A percentile compares a stretch with the other conserved stretches of the same genome.
Evolutionary conservation across 2,113 vertebrate species (phyloP).

Genomic region (Elaphurus davidianus): DNA sequence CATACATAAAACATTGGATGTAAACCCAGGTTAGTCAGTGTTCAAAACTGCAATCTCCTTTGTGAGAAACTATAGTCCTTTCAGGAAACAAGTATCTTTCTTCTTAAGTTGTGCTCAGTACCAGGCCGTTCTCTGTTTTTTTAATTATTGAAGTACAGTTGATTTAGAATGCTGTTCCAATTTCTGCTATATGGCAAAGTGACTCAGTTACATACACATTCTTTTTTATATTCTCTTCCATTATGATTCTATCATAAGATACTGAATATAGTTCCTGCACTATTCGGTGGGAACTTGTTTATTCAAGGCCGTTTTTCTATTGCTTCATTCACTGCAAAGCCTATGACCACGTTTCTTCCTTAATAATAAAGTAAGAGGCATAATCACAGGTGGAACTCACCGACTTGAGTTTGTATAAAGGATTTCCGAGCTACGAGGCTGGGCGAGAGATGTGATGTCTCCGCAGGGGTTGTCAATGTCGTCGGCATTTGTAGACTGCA

Average conservation of each 20-base stretch:
- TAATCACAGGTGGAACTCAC: constrained; percentile 60
- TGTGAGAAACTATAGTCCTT: not conserved
- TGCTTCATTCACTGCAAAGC: not conserved
- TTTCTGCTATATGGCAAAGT: not conserved
- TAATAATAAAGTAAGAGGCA: not conserved
- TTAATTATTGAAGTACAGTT: not conserved
- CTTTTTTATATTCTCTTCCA: not conserved
- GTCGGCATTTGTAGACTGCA: constrained; percentile 80
- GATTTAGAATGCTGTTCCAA: not conserved
- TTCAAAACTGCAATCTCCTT: not conserved
- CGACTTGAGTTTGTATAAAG: constrained; percentile 54
- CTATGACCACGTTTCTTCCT: not conserved
- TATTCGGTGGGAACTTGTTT: not conserved
- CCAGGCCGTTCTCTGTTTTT: fast-evolving
- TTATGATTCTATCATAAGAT: not conserved
- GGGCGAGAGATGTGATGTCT: constrained; percentile 72
- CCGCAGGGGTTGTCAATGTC: constrained; percentile 74
- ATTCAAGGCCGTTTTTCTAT: not conserved
- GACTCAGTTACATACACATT: not conserved
- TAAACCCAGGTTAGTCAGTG: not conserved
- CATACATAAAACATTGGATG: not conserved
- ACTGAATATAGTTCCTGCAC: not conserved
- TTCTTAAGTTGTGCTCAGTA: not conserved
- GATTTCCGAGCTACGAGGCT: constrained; percentile 64
- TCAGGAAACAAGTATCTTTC: not conserved